These are phyloP conservation scores for Oopsacas minuta DNA, from an alignment of 37 sponge, comb jelly and placozoan genomes.

Conservation along the genomic window DNA sequence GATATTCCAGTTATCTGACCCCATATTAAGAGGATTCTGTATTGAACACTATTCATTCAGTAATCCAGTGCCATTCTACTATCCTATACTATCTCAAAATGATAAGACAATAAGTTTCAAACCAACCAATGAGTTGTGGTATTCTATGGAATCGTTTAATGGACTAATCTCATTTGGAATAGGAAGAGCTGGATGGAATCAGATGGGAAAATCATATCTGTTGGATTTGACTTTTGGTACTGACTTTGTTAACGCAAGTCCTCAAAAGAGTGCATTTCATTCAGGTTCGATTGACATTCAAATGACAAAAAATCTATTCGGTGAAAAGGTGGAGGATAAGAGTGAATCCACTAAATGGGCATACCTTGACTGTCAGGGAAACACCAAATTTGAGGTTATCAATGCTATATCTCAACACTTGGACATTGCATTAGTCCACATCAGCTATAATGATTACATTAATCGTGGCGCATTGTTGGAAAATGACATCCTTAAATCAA, in stretches of 20 bases:
- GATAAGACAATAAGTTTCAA: not conserved
- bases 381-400: not conserved
- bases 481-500: not conserved
- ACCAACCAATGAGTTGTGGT: not conserved
- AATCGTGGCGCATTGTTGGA: not conserved
- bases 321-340: not conserved
- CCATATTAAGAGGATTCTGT: not conserved
- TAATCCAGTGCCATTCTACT: not conserved
- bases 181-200: not conserved
- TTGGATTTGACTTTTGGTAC: not conserved
- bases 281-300: not conserved
- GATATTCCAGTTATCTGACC: not conserved
- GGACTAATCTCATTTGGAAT: not conserved
- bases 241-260: not conserved
- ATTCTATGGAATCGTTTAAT: not conserved
- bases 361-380: not conserved
- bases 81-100: not conserved
- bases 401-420: not conserved
- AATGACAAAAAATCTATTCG: not conserved
- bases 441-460: not conserved
- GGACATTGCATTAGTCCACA: not conserved
- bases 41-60: constrained; percentile 6
- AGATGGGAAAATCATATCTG: not conserved
- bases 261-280: constrained; percentile 5
- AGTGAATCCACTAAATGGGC: not conserved